Base-by-base conservation (phyloP, 2,888 invertebrate genomes). In the Listrodromus nycthemerus region DNA sequence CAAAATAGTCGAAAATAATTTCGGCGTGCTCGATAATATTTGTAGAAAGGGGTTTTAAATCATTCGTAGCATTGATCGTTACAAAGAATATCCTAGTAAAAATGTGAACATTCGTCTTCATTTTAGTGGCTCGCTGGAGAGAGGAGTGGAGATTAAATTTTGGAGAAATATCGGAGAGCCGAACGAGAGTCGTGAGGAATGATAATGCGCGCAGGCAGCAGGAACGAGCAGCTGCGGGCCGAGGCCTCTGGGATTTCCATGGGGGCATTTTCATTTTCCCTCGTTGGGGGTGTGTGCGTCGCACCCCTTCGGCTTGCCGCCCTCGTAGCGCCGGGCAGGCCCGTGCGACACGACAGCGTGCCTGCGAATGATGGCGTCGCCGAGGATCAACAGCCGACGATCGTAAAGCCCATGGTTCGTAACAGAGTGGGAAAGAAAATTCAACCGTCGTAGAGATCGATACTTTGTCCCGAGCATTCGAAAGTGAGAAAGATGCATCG, bases 211-310 rank as follows among this genome's bases (percentile, higher is more conserved):
- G 45, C 37, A 66, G 58, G 71, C 71, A 82, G 65, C 75, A 61
- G 77, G 52, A 65, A 52, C 50, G 61, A 58, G 80, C 86, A 87
- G 86, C 86, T 87, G 86, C 83, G 66, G 30, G 48, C 65, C 10
- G 55, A 76, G 69, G 65, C 67, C 75, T 80, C 78, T 66, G 74
- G 81, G 79, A 78, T 87, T 87, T 87, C 70, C 86, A 86, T 78
- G 73, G 76, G 78, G 75, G 83, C 73, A 87, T 87, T 87, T 86
- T 86, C 86, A 82, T 82, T 86, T 82, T 82, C 80, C 78, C 63
- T 55, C 58, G 58, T 74, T 78, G 74, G 74, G 63, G 82, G 77
- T 73, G 70, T 74, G 74, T 50, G 70, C 65, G 77, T 58, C 74
- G 74, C 55, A 69, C 83, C 77, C 77, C 70, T 67, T 41, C 19